Conservation (phyloP, 2,797 vertebrate genomes). For the Limnodromus scolopaceus region DNA sequence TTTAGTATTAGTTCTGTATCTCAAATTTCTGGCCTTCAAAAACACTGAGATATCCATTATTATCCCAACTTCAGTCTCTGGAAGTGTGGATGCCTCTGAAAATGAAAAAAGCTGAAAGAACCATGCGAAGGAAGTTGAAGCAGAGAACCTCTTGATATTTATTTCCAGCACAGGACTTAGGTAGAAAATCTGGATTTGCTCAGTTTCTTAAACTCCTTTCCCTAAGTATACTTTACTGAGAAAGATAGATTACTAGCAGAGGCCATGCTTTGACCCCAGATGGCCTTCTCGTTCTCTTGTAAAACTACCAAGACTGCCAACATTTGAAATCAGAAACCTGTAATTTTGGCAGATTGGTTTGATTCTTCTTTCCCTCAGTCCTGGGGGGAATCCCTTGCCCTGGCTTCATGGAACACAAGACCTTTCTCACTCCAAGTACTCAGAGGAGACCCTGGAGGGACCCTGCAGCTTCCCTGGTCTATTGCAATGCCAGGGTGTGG, state of each 20-base stretch:
- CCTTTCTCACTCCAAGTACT: neutral
- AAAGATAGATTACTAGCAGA: neutral
- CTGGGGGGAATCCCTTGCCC: neutral
- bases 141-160: neutral
- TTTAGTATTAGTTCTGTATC: neutral
- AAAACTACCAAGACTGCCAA: neutral
- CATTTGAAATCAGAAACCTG: neutral
- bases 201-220: neutral
- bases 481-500: neutral
- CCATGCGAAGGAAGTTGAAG: rapidly evolving
- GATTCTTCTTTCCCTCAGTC: neutral
- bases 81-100: neutral
- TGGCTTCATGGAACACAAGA: neutral
- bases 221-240: neutral
- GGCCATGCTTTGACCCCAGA: neutral
- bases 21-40: neutral
- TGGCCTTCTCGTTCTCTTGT: neutral
- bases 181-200: neutral
- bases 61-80: neutral
- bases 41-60: neutral
- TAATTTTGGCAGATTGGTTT: neutral
- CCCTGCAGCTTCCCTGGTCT: neutral
- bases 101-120: neutral
- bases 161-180: neutral
- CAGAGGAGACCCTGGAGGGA: neutral